phyloP scores from a whole-genome alignment of 2,888 invertebrate species.

The Anthrax anthrax region DNA sequence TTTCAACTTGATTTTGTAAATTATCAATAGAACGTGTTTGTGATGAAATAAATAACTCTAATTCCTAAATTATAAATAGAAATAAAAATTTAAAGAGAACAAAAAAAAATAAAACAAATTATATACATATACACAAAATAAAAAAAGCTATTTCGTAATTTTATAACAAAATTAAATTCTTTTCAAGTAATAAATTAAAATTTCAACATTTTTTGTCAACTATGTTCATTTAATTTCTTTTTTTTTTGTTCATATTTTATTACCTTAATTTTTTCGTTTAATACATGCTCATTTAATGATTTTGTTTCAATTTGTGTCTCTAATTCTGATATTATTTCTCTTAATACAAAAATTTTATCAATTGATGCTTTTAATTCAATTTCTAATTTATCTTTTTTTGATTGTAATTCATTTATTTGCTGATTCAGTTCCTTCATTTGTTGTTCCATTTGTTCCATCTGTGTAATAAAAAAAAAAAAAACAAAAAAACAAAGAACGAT shows the following conservation, averaged over 20 bases:
- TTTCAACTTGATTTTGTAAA: constrained; percentile 28
- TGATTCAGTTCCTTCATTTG: constrained; percentile 57
- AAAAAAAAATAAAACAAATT: neutral
- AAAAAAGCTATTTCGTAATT: too few relatives aligned
- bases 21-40: constrained; percentile 28
- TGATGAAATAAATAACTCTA: constrained; percentile 25
- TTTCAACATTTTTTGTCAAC: too few relatives aligned
- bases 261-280: constrained; percentile 38
- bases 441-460: constrained; percentile 63
- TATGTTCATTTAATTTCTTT: too few relatives aligned
- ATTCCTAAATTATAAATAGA: constrained; percentile 16
- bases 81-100: neutral
- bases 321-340: constrained; percentile 63
- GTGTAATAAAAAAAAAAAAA: neutral
- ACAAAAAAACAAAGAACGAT: too few relatives aligned
- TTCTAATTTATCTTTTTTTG: constrained; percentile 49
- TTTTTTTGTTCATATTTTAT: too few relatives aligned
- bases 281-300: constrained; percentile 45
- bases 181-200: too few relatives aligned
- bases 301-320: constrained; percentile 62
- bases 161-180: too few relatives aligned
- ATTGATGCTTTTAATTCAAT: constrained; percentile 58
- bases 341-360: constrained; percentile 56
- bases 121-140: neutral
- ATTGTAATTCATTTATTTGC: constrained; percentile 44